A percentile compares a stretch with the other conserved stretches of the same genome.
phyloP scores from a whole-genome alignment of 2,888 invertebrate genomes.

The Atherix ibis region DNA sequence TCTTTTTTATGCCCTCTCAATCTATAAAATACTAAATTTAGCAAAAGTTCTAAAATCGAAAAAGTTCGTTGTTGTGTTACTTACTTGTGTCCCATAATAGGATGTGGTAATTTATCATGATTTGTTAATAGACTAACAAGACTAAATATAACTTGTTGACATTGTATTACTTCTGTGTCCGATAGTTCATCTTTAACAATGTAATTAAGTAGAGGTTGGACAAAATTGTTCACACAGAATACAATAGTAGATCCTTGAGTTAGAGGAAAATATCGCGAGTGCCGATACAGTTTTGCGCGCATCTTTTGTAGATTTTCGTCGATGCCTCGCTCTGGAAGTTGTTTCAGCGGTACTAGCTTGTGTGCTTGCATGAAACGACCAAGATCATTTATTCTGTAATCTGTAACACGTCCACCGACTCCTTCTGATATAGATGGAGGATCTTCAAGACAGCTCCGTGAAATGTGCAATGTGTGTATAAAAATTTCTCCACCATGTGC shows the following conservation, averaged over 20 bases:
- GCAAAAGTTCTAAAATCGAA: not conserved
- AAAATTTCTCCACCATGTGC: constrained; percentile 94
- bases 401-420: constrained; percentile 82
- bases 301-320: constrained; percentile 40
- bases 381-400: constrained; percentile 75
- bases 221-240: constrained; percentile 63
- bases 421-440: constrained; percentile 92
- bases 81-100: constrained; percentile 49
- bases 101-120: constrained; percentile 63
- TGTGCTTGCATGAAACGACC: constrained; percentile 77
- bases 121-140: constrained; percentile 67
- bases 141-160: constrained; percentile 69
- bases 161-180: constrained; percentile 74
- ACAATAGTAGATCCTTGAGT: constrained; percentile 79
- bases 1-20: constrained; percentile 46
- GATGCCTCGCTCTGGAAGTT: constrained; percentile 21
- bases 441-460: constrained; percentile 78
- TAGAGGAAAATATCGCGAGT: constrained; percentile 77
- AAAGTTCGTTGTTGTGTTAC: constrained; percentile 9
- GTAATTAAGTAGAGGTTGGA: constrained; percentile 64
- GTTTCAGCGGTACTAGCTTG: constrained; percentile 55
- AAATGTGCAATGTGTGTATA: constrained; percentile 77
- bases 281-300: constrained; percentile 52
- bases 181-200: constrained; percentile 69
- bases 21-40: constrained; percentile 13